These are phyloP conservation scores for Amaurobius ferox DNA, from an alignment of 2,888 invertebrate genomes.

Conservation along the genomic window DNA sequence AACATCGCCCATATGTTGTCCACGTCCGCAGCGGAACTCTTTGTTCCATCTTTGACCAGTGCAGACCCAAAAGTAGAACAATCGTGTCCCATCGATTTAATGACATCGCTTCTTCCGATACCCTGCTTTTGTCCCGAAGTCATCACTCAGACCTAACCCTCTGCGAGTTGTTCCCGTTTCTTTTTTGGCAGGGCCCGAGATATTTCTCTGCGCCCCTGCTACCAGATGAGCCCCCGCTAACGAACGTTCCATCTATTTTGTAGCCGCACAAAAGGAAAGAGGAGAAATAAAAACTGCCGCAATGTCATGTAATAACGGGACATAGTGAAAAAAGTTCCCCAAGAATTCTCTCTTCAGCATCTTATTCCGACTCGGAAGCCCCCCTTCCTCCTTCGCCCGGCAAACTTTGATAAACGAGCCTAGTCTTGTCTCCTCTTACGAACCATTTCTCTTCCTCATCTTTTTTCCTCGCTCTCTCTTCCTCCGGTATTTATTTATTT, in stretches of 20 bases:
- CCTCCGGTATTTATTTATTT: slow-evolving; percentile 46
- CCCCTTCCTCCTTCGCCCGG: not conserved
- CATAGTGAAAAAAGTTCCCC: not conserved
- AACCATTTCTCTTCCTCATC: slow-evolving; percentile 57
- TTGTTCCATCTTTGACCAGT: no score
- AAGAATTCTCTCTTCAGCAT: slow-evolving; percentile 55
- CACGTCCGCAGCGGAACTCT: no score
- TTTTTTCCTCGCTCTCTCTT: slow-evolving; percentile 30
- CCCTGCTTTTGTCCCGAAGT: not conserved
- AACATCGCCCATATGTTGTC: no score
- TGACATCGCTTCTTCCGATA: not conserved
- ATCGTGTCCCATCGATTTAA: slow-evolving; percentile 9
- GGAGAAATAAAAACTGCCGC: slow-evolving; percentile 7
- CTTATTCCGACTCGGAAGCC: slow-evolving; percentile 32
- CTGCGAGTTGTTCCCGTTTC: slow-evolving; percentile 1
- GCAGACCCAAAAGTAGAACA: slow-evolving; percentile 12
- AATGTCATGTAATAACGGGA: slow-evolving; percentile 15
- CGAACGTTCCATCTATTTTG: slow-evolving; percentile 9
- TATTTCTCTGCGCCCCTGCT: not conserved
- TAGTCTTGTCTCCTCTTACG: slow-evolving; percentile 54
- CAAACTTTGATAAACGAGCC: slow-evolving; percentile 60
- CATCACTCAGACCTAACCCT: slow-evolving; percentile 13
- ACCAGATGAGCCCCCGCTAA: slow-evolving; percentile 1
- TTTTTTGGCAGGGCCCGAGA: not conserved
- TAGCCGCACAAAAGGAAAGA: not conserved